A percentile compares a stretch with the other conserved stretches of the same genome.
Evolutionary conservation across 2,113 vertebrate species (phyloP).

Genomic region (Phoenicopterus ruber): DNA sequence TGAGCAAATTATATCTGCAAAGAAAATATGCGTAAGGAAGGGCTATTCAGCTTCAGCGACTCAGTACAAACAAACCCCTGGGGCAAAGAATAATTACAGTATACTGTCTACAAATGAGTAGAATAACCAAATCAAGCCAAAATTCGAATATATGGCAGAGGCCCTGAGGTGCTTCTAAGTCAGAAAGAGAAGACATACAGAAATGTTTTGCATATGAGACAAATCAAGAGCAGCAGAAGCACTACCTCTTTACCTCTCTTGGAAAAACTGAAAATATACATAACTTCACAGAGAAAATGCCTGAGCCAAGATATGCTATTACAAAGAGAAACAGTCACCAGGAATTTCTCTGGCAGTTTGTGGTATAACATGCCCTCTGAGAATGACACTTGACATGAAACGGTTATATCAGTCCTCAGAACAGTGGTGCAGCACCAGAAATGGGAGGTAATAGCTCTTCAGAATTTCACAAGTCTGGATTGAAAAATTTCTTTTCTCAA

Average conservation of each 20-base stretch:
- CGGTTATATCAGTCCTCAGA: background rate
- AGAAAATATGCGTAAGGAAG: slow-evolving; percentile 32
- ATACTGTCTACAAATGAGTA: background rate
- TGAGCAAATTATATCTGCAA: slow-evolving; percentile 34
- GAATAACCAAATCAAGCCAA: slow-evolving; percentile 16
- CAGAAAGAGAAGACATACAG: background rate
- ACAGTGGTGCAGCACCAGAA: background rate
- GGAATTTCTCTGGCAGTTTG: background rate
- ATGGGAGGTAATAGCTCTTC: background rate
- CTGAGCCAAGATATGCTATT: background rate
- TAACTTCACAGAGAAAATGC: background rate
- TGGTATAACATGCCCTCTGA: background rate
- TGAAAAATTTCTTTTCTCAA: background rate
- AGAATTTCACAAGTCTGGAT: background rate
- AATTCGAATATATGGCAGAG: background rate
- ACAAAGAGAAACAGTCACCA: background rate
- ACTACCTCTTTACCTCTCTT: background rate
- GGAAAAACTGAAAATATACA: background rate
- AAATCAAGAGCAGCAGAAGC: background rate
- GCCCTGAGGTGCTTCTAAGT: background rate
- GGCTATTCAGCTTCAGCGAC: slow-evolving; percentile 37
- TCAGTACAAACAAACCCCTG: slow-evolving; percentile 16
- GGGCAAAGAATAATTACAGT: slow-evolving; percentile 16
- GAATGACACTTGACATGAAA: background rate
- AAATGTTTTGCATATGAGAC: background rate